Percentiles rank a stretch among this genome's conserved stretches.
Evolutionary conservation across 1,140 invertebrate genomes (phyloP).

Genomic region (Trichomalopsis sarcophagae): DNA sequence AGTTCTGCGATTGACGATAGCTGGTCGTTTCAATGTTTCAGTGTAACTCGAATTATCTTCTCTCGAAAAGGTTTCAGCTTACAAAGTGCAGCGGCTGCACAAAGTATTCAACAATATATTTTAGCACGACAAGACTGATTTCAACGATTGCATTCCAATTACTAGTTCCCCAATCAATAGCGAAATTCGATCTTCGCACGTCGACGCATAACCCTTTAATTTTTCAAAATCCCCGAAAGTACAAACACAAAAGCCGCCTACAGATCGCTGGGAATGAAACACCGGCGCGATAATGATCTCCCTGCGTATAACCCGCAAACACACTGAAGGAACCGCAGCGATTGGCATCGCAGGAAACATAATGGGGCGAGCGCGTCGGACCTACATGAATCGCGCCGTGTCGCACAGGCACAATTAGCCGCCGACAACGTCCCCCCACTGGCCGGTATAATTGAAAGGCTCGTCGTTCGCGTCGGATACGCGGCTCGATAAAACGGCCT

Average conservation of each 20-base stretch:
- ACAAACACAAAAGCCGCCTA: neutral
- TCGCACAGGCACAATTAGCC: neutral
- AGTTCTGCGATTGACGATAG: no score
- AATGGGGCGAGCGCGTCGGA: slow-evolving; percentile 14
- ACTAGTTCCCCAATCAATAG: no score
- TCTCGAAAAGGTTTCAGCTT: no score
- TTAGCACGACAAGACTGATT: no score
- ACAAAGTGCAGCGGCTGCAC: no score
- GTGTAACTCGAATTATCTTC: no score
- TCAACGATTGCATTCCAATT: no score
- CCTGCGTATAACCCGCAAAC: neutral
- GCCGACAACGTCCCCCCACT: neutral
- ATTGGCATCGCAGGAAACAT: neutral
- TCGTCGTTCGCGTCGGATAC: neutral
- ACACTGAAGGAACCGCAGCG: neutral
- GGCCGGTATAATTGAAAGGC: slow-evolving; percentile 38
- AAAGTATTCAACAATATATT: no score
- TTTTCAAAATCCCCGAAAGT: neutral
- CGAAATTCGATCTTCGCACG: no score
- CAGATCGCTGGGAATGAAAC: neutral
- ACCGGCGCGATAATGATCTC: neutral
- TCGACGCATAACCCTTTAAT: neutral
- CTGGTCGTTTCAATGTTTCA: no score
- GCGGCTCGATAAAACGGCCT: slow-evolving; percentile 3
- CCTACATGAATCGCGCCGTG: neutral